Percentiles rank a stretch among this genome's conserved stretches.
Conservation (phyloP, 2,888 invertebrate genomes). For the Podabrus alpinus region DNA sequence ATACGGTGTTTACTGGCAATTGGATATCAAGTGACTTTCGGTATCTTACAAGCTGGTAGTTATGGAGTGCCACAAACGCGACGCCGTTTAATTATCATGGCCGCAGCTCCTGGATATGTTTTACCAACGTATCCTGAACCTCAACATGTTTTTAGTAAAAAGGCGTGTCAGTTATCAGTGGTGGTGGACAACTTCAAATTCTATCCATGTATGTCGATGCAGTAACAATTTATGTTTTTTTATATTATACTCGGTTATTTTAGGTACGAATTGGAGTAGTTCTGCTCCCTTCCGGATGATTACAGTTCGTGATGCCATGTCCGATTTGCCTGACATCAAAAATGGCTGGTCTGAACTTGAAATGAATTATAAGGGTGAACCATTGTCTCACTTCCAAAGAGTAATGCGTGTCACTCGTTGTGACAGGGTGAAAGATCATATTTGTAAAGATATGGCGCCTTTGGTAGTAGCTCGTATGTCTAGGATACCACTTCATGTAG, state of each 20-base stretch:
- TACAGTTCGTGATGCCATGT: slow-evolving; percentile 80
- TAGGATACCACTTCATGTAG: slow-evolving; percentile 73
- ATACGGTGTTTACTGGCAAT: slow-evolving; percentile 75
- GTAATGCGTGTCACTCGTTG: slow-evolving; percentile 61
- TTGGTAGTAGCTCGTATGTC: slow-evolving; percentile 77
- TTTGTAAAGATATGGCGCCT: slow-evolving; percentile 83
- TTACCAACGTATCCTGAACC: slow-evolving; percentile 81
- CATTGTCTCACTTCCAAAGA: slow-evolving; percentile 77
- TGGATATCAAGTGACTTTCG: slow-evolving; percentile 88
- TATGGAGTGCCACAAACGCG: slow-evolving; percentile 85
- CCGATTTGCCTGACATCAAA: slow-evolving; percentile 75
- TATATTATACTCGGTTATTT: slow-evolving; percentile 35
- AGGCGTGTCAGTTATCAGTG: slow-evolving; percentile 66
- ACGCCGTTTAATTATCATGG: slow-evolving; percentile 73
- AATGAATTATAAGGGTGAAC: slow-evolving; percentile 72
- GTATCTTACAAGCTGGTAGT: slow-evolving; percentile 83
- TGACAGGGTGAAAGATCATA: slow-evolving; percentile 65
- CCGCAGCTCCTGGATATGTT: slow-evolving; percentile 77
- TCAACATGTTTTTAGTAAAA: slow-evolving; percentile 72
- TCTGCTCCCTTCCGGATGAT: slow-evolving; percentile 78
- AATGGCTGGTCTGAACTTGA: slow-evolving; percentile 73
- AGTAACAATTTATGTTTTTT: neutral
- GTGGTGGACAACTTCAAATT: slow-evolving; percentile 62
- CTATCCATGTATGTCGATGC: slow-evolving; percentile 45
- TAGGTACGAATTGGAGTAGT: slow-evolving; percentile 64